These are phyloP conservation scores for Gobio gobio DNA, from an alignment of 2,113 vertebrate species.

Conservation along the genomic window DNA sequence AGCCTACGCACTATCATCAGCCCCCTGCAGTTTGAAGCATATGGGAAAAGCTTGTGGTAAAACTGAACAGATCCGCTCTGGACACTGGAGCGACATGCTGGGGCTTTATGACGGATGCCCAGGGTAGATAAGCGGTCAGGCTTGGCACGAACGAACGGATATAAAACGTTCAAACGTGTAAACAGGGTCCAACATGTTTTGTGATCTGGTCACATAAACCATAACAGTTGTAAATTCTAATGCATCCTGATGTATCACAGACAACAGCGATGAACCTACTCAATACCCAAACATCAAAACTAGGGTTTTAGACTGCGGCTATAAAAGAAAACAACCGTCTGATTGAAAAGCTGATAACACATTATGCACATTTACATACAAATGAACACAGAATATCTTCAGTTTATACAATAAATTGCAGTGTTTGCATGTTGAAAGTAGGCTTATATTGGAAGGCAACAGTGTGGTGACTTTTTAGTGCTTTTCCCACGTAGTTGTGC, in stretches of 20 bases:
- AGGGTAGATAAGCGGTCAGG: not conserved
- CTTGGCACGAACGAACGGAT: not conserved
- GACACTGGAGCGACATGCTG: constrained; percentile 4
- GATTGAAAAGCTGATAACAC: not conserved
- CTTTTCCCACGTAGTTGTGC: not conserved
- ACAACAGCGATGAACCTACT: not conserved
- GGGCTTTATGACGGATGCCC: constrained; percentile 1
- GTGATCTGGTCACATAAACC: constrained; percentile 6
- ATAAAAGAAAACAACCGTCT: not conserved
- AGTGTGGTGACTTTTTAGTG: not conserved
- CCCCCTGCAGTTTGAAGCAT: constrained; percentile 24
- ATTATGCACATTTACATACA: not conserved
- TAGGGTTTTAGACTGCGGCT: not conserved
- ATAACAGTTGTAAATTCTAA: not conserved
- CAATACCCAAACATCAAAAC: not conserved
- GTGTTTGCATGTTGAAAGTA: not conserved
- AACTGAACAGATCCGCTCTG: constrained; percentile 40
- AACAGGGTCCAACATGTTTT: not conserved
- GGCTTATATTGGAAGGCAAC: not conserved
- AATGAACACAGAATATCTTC: not conserved
- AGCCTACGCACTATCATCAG: constrained; percentile 25
- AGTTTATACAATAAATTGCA: not conserved
- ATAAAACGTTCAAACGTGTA: not conserved
- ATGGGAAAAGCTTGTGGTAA: constrained; percentile 28
- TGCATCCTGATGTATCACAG: not conserved